These are phyloP conservation scores for Ostrea edulis DNA, from an alignment of 1,140 invertebrate species.

Conservation along the genomic window DNA sequence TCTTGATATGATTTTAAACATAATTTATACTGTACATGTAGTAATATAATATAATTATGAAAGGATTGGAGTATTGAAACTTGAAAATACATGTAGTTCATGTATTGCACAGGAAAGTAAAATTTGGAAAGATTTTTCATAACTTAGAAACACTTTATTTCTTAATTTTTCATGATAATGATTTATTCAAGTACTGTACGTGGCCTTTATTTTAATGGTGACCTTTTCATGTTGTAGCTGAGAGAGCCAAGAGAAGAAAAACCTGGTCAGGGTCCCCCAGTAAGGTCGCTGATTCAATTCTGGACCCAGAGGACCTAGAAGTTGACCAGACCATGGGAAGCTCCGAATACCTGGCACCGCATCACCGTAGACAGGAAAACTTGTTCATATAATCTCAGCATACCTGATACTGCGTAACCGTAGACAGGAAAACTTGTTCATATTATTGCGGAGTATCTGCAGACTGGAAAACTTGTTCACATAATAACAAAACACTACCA, in stretches of 20 bases:
- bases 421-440: slow-evolving; percentile 45
- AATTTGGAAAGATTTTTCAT: background rate
- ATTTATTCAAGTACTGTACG: background rate
- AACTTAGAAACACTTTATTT: background rate
- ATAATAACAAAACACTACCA: background rate
- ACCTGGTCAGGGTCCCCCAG: slow-evolving; percentile 69
- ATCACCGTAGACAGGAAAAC: slow-evolving; percentile 50
- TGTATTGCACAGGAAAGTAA: background rate
- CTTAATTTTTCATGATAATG: too few species aligned
- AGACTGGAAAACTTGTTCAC: background rate
- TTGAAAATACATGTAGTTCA: background rate
- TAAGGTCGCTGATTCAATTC: slow-evolving; percentile 29
- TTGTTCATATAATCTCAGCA: slow-evolving; percentile 39
- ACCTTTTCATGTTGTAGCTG: slow-evolving; percentile 41
- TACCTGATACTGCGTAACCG: background rate
- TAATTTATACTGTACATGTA: too few species aligned
- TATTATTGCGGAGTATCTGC: background rate
- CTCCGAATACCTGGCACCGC: background rate
- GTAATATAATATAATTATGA: too few species aligned
- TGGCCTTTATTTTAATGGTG: too few species aligned
- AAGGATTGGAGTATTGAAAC: too few species aligned
- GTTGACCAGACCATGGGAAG: slow-evolving; percentile 42
- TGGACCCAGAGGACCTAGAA: slow-evolving; percentile 36
- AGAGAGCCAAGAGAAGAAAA: slow-evolving; percentile 66
- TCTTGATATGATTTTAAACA: background rate